Conservation (phyloP, 2,888 invertebrate genomes). For the Abscondita cerata region DNA sequence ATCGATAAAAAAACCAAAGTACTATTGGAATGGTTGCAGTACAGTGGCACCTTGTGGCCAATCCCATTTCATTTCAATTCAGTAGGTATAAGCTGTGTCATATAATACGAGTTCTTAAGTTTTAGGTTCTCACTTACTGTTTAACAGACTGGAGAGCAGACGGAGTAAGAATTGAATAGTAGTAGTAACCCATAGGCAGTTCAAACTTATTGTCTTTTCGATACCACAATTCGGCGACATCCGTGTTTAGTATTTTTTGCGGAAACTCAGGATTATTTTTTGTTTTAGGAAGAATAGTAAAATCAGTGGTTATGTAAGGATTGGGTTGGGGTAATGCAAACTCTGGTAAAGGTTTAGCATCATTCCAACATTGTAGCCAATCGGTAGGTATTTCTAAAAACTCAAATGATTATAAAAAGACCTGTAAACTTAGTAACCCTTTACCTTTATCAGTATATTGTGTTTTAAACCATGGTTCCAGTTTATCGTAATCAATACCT, state of each 20-base stretch:
- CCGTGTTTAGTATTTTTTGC: constrained; percentile 63
- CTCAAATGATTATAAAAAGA: constrained; percentile 15
- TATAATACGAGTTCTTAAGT: too few relatives aligned
- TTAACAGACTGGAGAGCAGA: constrained; percentile 53
- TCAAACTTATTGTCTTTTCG: constrained; percentile 83
- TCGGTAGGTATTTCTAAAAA: constrained; percentile 66
- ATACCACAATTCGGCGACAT: constrained; percentile 78
- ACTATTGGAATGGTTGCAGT: too few relatives aligned
- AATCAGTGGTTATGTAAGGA: constrained; percentile 75
- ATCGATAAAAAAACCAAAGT: too few relatives aligned
- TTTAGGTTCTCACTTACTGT: too few relatives aligned
- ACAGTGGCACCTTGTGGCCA: too few relatives aligned
- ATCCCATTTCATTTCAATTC: too few relatives aligned
- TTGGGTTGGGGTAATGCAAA: constrained; percentile 77
- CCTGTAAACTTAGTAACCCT: not conserved
- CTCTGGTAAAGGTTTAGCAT: constrained; percentile 62
- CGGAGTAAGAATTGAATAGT: constrained; percentile 77
- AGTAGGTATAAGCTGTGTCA: too few relatives aligned
- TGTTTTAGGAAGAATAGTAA: constrained; percentile 64
- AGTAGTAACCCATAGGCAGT: constrained; percentile 77
- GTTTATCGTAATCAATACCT: constrained; percentile 64
- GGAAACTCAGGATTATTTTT: constrained; percentile 60
- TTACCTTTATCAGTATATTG: constrained; percentile 71
- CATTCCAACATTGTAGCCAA: constrained; percentile 71
- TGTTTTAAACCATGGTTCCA: constrained; percentile 86